Conservation (phyloP, 2,797 vertebrate genomes). For the Enteromius thamalakanensis region DNA sequence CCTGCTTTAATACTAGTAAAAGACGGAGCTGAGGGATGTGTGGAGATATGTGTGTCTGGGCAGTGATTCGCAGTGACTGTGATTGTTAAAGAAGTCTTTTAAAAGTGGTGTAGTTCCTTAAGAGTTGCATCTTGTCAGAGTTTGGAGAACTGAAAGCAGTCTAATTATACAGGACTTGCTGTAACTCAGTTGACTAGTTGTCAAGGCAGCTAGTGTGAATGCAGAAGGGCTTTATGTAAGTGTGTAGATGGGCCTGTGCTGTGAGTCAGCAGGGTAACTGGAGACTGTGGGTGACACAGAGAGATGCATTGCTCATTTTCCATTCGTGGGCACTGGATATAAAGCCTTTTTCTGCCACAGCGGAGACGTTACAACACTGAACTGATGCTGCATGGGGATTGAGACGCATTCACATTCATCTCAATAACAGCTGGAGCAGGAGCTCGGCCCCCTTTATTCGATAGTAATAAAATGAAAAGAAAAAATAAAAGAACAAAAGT, state of each 20-base stretch:
- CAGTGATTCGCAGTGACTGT: too few relatives aligned
- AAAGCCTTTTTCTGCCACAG: conserved; percentile 43
- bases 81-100: too few relatives aligned
- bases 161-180: neutral
- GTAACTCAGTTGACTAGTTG: neutral
- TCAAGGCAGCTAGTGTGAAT: neutral
- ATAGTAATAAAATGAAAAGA: too few relatives aligned
- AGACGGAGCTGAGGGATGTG: too few relatives aligned
- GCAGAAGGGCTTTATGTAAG: conserved; percentile 58
- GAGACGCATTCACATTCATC: neutral
- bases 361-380: conserved; percentile 18
- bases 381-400: neutral
- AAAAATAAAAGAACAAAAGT: too few relatives aligned
- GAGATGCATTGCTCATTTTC: conserved; percentile 52
- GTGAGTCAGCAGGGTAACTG: conserved; percentile 62
- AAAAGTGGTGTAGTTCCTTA: too few relatives aligned
- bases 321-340: conserved; percentile 39
- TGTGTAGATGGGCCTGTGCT: conserved; percentile 33
- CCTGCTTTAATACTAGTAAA: too few relatives aligned
- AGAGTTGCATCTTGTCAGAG: neutral
- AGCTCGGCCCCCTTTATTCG: neutral
- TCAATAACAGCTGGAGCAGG: neutral
- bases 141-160: neutral
- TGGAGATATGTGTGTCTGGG: too few relatives aligned
- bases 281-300: conserved; percentile 50